phyloP scores from a whole-genome alignment of 2,113 vertebrate genomes.

The Pristiophorus japonicus region DNA sequence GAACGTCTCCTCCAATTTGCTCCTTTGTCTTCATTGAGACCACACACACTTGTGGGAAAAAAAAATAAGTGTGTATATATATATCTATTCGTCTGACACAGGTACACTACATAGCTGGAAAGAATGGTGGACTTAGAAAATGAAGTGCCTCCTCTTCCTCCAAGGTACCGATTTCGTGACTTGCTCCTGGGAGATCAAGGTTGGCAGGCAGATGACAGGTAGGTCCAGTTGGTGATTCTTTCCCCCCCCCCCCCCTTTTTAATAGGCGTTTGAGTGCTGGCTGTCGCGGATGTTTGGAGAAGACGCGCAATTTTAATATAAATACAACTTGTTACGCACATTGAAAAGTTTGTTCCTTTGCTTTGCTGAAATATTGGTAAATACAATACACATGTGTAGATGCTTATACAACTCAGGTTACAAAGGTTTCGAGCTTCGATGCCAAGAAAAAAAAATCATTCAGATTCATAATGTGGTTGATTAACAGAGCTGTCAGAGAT shows the following conservation, averaged over 20 bases:
- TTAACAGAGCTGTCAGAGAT: background rate
- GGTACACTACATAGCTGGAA: background rate
- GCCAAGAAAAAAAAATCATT: background rate
- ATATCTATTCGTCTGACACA: background rate
- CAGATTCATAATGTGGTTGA: background rate
- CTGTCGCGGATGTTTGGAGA: background rate
- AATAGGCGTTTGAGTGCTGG: background rate
- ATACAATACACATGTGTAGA: background rate
- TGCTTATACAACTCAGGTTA: background rate
- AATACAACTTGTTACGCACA: slow-evolving; percentile 19
- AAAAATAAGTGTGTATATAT: background rate
- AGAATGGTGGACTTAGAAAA: slow-evolving; percentile 76
- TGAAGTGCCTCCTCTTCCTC: slow-evolving; percentile 80
- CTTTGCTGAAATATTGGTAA: background rate
- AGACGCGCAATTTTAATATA: background rate
- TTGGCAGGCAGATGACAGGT: slow-evolving; percentile 87
- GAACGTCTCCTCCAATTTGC: background rate
- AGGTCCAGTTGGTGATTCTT: slow-evolving; percentile 23
- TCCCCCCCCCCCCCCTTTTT: too few species aligned
- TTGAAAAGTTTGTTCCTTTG: slow-evolving; percentile 1
- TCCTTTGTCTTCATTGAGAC: background rate
- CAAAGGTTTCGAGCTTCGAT: background rate
- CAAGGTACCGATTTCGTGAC: slow-evolving; percentile 81
- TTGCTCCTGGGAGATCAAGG: slow-evolving; percentile 82
- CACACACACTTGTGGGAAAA: background rate